Evolutionary conservation across 1,140 invertebrate genomes (phyloP).

Genomic region (Brachionus rubens): DNA sequence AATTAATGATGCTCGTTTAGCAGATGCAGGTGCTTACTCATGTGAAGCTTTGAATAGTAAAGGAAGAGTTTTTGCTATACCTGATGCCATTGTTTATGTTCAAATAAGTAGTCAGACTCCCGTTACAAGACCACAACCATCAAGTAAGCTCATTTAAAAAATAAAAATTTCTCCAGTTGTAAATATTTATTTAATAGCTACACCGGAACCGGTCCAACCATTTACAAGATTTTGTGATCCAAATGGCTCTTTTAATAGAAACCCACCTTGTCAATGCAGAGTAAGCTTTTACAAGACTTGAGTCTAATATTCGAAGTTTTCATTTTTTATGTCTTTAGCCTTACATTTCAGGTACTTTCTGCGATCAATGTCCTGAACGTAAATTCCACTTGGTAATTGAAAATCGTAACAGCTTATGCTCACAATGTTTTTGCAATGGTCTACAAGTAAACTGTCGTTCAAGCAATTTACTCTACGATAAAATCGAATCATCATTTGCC

Average conservation of each 20-base stretch:
- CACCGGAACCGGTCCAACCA: too few relatives aligned
- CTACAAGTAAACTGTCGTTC: constrained; percentile 75
- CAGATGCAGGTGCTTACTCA: constrained; percentile 89
- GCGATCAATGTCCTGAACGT: constrained; percentile 81
- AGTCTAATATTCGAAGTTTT: too few relatives aligned
- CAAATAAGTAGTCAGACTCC: not conserved
- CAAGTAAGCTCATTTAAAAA: not conserved
- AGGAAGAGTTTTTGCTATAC: constrained; percentile 78
- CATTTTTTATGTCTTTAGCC: not conserved
- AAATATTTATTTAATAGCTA: not conserved
- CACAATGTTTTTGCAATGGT: constrained; percentile 96
- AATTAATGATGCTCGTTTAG: constrained; percentile 69
- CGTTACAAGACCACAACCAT: not conserved
- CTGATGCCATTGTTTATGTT: constrained; percentile 83
- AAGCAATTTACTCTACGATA: constrained; percentile 11
- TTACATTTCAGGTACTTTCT: constrained; percentile 70
- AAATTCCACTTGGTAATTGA: constrained; percentile 81
- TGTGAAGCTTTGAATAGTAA: constrained; percentile 88
- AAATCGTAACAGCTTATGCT: constrained; percentile 81
- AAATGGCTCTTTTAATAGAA: not conserved
- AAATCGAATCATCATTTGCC: not conserved
- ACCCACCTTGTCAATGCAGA: constrained; percentile 25
- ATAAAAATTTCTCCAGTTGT: too few relatives aligned
- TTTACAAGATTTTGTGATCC: not conserved
- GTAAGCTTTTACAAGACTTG: not conserved